Evolutionary conservation across 2,113 vertebrate genomes (phyloP).

Genomic region (Spermophilus dauricus): DNA sequence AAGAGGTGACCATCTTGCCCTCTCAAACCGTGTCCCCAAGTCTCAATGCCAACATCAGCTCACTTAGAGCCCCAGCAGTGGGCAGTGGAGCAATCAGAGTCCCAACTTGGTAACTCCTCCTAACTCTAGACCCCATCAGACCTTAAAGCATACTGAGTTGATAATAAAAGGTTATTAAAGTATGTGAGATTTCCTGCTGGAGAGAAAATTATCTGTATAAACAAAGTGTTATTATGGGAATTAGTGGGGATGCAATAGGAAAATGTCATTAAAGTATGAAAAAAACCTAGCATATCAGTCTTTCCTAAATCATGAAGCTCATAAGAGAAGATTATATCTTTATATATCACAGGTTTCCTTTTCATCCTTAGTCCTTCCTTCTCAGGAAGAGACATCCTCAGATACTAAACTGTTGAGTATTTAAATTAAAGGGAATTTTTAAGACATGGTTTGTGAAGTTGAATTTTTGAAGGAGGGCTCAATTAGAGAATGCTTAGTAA

Average conservation of each 20-base stretch:
- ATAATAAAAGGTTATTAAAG: slow-evolving; percentile 77
- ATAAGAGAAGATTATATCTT: slow-evolving; percentile 57
- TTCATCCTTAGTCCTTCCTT: slow-evolving; percentile 65
- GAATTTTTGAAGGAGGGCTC: slow-evolving; percentile 62
- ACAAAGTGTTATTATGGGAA: slow-evolving; percentile 79
- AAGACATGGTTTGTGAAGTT: slow-evolving; percentile 59
- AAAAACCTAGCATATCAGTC: slow-evolving; percentile 53
- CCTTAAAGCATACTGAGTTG: slow-evolving; percentile 58
- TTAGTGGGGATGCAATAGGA: slow-evolving; percentile 44
- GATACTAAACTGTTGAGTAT: slow-evolving; percentile 54
- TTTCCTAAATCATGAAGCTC: slow-evolving; percentile 67
- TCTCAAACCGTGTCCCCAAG: not conserved
- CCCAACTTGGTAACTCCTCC: not conserved
- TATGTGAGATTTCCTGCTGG: slow-evolving; percentile 69
- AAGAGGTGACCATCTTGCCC: not conserved
- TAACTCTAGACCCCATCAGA: slow-evolving; percentile 24
- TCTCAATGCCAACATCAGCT: not conserved
- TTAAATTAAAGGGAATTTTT: slow-evolving; percentile 70
- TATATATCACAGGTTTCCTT: slow-evolving; percentile 52
- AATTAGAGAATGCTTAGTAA: slow-evolving; percentile 67
- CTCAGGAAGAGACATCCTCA: slow-evolving; percentile 71
- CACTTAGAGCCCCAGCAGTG: not conserved
- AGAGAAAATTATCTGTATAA: slow-evolving; percentile 81
- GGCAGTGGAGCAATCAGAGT: not conserved
- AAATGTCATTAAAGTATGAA: slow-evolving; percentile 76